phyloP scores from a whole-genome alignment of 2,797 vertebrate genomes.

The Myotis findleyi region DNA sequence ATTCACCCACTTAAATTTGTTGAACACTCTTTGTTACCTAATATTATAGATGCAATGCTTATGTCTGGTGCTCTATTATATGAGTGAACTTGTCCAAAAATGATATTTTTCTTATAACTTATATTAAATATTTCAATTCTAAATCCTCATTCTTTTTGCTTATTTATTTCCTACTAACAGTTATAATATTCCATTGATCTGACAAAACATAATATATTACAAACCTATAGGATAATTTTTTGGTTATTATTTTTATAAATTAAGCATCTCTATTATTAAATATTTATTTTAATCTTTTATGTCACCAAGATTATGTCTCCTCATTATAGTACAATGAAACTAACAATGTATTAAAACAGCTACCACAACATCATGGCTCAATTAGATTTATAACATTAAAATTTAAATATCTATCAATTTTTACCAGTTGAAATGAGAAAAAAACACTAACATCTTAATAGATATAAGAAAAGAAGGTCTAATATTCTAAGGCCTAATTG shows the following conservation, averaged over 20 bases:
- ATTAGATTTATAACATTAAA: not conserved
- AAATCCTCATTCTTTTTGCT: not conserved
- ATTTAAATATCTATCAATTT: not conserved
- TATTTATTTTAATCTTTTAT: conserved; percentile 29
- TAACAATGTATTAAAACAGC: not conserved
- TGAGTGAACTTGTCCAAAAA: not conserved
- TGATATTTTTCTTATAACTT: not conserved
- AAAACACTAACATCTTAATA: not conserved
- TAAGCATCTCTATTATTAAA: not conserved
- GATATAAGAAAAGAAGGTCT: not conserved
- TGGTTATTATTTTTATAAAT: not conserved
- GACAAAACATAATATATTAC: not conserved
- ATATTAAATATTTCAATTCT: not conserved
- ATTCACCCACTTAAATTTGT: not conserved
- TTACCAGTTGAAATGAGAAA: not conserved
- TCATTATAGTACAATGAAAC: not conserved
- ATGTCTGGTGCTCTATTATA: not conserved
- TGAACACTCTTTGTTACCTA: not conserved
- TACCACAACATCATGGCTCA: not conserved
- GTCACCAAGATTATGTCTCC: not conserved
- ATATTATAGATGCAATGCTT: not conserved
- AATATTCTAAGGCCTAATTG: not conserved
- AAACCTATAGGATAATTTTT: not conserved
- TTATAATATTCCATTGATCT: not conserved
- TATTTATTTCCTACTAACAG: not conserved